Evolutionary conservation across 2,113 vertebrate genomes (phyloP).

Genomic region (Suncus etruscus): DNA sequence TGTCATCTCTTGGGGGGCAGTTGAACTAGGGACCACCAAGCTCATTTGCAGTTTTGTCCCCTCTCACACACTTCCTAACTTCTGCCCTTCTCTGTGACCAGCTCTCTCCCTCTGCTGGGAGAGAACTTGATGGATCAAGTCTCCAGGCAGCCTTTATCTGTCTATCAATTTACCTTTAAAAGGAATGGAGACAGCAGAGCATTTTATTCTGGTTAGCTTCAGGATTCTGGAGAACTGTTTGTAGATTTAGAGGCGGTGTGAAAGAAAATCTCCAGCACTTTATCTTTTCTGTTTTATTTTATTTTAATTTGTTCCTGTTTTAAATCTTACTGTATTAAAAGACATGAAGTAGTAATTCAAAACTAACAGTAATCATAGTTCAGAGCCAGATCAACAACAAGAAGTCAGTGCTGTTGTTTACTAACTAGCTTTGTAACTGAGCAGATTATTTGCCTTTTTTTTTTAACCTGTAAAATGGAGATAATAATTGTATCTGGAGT

Average conservation of each 20-base stretch:
- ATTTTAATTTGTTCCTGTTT: constrained; percentile 42
- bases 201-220: constrained; percentile 64
- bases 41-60: neutral
- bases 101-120: neutral
- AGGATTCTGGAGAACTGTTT: constrained; percentile 42
- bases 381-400: neutral
- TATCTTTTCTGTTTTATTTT: constrained; percentile 34
- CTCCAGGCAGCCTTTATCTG: neutral
- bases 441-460: neutral
- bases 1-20: neutral
- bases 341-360: neutral
- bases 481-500: neutral
- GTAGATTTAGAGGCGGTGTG: neutral
- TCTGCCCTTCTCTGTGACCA: neutral
- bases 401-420: neutral
- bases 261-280: constrained; percentile 51
- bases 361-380: neutral
- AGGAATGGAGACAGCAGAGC: constrained; percentile 16
- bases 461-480: constrained; percentile 37
- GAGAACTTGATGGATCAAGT: constrained; percentile 51
- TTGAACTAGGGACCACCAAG: neutral
- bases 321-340: constrained; percentile 33
- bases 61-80: neutral
- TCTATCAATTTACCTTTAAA: constrained; percentile 4
- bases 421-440: neutral